These are phyloP conservation scores for Helleia helle DNA, from an alignment of 2,888 invertebrate species.

Conservation along the genomic window DNA sequence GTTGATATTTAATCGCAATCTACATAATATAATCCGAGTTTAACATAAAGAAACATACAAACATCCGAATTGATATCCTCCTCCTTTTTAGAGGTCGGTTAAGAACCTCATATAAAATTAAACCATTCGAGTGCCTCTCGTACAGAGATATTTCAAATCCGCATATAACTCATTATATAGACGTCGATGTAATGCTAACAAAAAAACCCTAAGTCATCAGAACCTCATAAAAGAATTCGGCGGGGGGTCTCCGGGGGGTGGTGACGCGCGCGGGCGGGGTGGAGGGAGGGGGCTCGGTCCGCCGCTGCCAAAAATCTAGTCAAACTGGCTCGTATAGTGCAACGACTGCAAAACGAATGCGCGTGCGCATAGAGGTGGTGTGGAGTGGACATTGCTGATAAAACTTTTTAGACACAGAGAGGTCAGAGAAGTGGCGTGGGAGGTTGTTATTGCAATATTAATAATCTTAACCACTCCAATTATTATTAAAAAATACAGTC, in stretches of 20 bases:
- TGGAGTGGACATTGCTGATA: constrained; percentile 28
- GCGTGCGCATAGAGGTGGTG: constrained; percentile 26
- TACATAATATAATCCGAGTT: no score
- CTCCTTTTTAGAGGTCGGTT: no score
- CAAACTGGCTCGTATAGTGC: constrained; percentile 71
- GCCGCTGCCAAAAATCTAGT: constrained; percentile 70
- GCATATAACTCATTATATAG: constrained; percentile 9
- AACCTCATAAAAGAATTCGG: constrained; percentile 41
- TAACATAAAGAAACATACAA: no score
- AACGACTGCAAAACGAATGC: constrained; percentile 63
- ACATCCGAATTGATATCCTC: no score
- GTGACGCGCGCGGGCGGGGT: constrained; percentile 17
- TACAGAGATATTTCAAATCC: constrained; percentile 4
- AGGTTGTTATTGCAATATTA: no score
- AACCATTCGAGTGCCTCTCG: no score
- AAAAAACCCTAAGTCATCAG: constrained; percentile 44
- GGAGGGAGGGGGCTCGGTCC: constrained; percentile 23
- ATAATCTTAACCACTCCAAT: no score
- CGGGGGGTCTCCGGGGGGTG: constrained; percentile 23
- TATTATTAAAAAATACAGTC: no score
- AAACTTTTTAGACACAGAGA: no score
- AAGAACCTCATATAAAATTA: no score
- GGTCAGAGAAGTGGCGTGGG: no score
- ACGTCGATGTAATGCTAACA: constrained; percentile 12
- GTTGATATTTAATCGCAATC: no score